Evolutionary conservation across 2,888 invertebrate genomes (phyloP).

Genomic region (Branchipolynoe longqiensis): DNA sequence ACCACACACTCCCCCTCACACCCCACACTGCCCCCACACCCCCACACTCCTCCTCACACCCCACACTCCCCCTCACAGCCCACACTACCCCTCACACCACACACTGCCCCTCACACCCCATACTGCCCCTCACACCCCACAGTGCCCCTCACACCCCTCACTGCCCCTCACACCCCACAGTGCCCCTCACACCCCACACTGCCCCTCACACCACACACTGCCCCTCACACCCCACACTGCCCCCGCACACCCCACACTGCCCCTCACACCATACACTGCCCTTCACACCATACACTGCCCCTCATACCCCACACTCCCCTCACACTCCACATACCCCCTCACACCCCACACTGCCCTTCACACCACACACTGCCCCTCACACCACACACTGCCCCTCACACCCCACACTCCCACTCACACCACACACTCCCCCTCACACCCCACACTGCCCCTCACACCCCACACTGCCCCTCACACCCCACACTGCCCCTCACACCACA

Average conservation of each 20-base stretch:
- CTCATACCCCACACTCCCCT: neutral
- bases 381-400: too few relatives aligned
- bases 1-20: neutral
- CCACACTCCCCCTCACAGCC: neutral
- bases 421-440: too few relatives aligned
- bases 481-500: neutral
- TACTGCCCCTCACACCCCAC: neutral
- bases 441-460: neutral
- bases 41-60: neutral
- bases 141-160: neutral
- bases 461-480: neutral
- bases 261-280: neutral
- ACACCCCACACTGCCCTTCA: neutral
- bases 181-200: neutral
- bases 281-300: neutral
- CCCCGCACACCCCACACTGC: neutral
- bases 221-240: neutral
- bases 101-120: neutral
- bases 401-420: too few relatives aligned
- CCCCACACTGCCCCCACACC: neutral
- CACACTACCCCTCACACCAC: neutral
- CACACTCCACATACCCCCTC: neutral
- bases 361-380: neutral
- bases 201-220: neutral
- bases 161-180: neutral